Percentiles rank a stretch among this genome's conserved stretches.
These are phyloP conservation scores for Habrosyne pyritoides DNA, from an alignment of 2,888 invertebrate genomes.

Conservation along the genomic window DNA sequence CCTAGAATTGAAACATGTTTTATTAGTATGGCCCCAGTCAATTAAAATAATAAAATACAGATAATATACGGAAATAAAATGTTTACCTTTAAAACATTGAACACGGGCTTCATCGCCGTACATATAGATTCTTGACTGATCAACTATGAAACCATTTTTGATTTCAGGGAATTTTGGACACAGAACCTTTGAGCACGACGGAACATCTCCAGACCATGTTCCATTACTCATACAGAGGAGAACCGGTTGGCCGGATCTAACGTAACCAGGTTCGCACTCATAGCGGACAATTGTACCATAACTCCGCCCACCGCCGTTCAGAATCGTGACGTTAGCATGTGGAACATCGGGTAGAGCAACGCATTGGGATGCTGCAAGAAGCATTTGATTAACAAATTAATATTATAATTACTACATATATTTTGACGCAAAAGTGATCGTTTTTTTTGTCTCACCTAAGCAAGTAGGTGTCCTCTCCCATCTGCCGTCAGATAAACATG, in stretches of 20 bases:
- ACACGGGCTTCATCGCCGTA: conserved; percentile 96
- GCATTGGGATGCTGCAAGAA: conserved; percentile 92
- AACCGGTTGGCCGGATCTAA: conserved; percentile 94
- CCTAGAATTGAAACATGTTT: conserved; percentile 72
- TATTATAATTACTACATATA: conserved; percentile 8
- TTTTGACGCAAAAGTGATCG: neutral
- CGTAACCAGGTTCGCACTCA: conserved; percentile 96
- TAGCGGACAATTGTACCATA: conserved; percentile 97
- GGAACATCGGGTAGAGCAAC: conserved; percentile 93
- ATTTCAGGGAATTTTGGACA: conserved; percentile 91
- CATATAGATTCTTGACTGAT: conserved; percentile 89
- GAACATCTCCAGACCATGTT: conserved; percentile 96
- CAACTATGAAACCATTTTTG: conserved; percentile 94
- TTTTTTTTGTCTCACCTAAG: conserved; percentile 82
- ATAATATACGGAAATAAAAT: conserved; percentile 7
- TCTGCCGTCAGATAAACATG: conserved; percentile 93
- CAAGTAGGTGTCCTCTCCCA: conserved; percentile 97
- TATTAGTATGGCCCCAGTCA: neutral
- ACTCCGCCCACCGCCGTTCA: conserved; percentile 95
- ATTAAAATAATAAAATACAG: conserved; percentile 3
- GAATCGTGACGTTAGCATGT: conserved; percentile 92
- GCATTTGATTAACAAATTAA: conserved; percentile 15
- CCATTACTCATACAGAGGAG: conserved; percentile 97
- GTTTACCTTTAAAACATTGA: conserved; percentile 90
- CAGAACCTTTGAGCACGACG: conserved; percentile 90